Evolutionary conservation across 2,888 invertebrate genomes (phyloP).

Genomic region (Autographa gamma): DNA sequence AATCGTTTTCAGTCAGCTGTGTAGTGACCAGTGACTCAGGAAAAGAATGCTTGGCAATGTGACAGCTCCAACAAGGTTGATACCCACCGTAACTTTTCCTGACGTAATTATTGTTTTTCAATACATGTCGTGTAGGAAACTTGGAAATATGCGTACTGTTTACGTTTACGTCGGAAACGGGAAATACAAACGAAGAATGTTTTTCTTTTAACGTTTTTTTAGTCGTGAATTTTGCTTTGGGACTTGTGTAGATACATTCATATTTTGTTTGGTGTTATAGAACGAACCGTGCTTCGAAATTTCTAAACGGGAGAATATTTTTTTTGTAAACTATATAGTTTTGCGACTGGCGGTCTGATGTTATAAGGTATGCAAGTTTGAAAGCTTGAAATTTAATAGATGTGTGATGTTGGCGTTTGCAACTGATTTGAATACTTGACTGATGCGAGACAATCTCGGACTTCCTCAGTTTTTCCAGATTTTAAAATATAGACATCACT

Average conservation of each 20-base stretch:
- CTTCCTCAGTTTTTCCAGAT: background rate
- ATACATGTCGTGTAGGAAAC: background rate
- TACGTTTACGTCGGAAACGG: slow-evolving; percentile 25
- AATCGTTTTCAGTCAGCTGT: background rate
- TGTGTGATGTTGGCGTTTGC: background rate
- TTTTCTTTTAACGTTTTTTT: background rate
- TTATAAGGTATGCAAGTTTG: background rate
- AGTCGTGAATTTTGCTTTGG: background rate
- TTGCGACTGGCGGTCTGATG: background rate
- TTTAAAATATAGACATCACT: background rate
- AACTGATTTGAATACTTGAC: background rate
- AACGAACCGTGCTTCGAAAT: background rate
- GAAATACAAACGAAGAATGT: background rate
- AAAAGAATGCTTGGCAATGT: slow-evolving; percentile 47
- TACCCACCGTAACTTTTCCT: slow-evolving; percentile 23
- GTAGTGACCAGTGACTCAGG: slow-evolving; percentile 19
- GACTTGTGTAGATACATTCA: background rate
- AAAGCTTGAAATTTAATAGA: background rate
- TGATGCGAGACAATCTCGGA: background rate
- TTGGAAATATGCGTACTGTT: slow-evolving; percentile 19
- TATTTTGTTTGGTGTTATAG: background rate
- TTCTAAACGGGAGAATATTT: background rate
- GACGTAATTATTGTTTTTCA: slow-evolving; percentile 22
- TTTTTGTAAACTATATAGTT: background rate
- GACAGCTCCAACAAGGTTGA: slow-evolving; percentile 43